These are phyloP conservation scores for Wiebesia pumilae DNA, from an alignment of 1,140 invertebrate genomes.

Conservation along the genomic window DNA sequence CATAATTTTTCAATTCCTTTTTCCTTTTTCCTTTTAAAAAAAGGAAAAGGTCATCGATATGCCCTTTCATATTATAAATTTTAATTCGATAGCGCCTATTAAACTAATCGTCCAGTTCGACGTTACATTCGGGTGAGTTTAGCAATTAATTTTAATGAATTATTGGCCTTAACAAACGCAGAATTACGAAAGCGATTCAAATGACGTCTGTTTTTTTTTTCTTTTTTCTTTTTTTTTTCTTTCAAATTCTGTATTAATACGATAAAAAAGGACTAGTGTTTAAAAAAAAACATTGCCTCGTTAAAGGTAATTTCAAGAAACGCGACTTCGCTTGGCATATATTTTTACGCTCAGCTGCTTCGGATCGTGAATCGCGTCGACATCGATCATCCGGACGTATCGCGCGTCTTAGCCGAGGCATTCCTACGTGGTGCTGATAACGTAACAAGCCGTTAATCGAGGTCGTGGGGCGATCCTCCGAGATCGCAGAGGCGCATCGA, in stretches of 20 bases:
- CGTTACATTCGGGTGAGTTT: too few species aligned
- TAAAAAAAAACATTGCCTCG: background rate
- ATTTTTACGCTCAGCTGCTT: too few species aligned
- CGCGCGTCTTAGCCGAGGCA: background rate
- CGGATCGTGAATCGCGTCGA: background rate
- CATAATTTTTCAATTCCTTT: too few species aligned
- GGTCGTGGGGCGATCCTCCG: background rate
- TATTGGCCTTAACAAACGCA: background rate
- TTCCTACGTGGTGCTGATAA: background rate
- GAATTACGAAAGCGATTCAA: too few species aligned
- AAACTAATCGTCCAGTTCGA: background rate
- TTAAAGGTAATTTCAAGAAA: background rate
- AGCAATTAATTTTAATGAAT: background rate
- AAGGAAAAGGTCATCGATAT: too few species aligned
- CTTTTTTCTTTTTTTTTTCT: too few species aligned
- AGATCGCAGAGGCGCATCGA: background rate
- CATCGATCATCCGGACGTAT: too few species aligned
- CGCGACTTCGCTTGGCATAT: background rate
- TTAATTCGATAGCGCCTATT: background rate
- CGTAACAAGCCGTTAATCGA: background rate
- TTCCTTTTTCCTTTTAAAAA: too few species aligned
- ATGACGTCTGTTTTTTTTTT: too few species aligned
- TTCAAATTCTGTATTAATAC: too few species aligned
- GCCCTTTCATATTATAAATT: background rate
- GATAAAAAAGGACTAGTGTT: background rate